Conservation (phyloP, 2,888 invertebrate genomes). For the Strigamia transsilvanica region DNA sequence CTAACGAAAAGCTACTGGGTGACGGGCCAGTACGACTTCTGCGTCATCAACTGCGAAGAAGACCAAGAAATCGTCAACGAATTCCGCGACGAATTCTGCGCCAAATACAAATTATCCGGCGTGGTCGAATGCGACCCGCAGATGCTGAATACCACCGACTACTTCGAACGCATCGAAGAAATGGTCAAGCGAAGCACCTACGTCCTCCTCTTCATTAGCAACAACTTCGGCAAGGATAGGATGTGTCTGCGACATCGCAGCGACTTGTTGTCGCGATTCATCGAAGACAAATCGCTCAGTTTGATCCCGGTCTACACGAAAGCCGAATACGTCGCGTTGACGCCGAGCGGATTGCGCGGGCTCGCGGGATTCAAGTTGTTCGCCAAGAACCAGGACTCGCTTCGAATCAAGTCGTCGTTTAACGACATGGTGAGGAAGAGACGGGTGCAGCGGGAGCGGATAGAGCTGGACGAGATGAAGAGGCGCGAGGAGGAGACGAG, state of each 20-base stretch:
- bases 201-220: not conserved
- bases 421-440: not conserved
- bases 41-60: not conserved
- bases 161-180: not conserved
- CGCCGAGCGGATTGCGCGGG: not conserved
- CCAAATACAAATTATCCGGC: not conserved
- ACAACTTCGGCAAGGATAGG: not conserved
- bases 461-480: too few relatives aligned
- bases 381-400: not conserved
- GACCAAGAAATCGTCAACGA: not conserved
- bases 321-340: not conserved
- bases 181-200: not conserved
- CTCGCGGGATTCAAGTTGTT: not conserved
- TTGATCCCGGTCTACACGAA: slow-evolving; percentile 1
- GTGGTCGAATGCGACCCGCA: not conserved
- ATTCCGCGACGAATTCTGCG: not conserved
- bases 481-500: too few relatives aligned
- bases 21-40: not conserved
- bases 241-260: not conserved
- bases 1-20: not conserved
- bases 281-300: not conserved
- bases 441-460: too few relatives aligned
- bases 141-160: not conserved
- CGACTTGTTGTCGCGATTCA: too few relatives aligned
- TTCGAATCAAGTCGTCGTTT: not conserved